These are phyloP conservation scores for Cnemophilus loriae DNA, from an alignment of 2,113 vertebrate genomes.

Conservation along the genomic window DNA sequence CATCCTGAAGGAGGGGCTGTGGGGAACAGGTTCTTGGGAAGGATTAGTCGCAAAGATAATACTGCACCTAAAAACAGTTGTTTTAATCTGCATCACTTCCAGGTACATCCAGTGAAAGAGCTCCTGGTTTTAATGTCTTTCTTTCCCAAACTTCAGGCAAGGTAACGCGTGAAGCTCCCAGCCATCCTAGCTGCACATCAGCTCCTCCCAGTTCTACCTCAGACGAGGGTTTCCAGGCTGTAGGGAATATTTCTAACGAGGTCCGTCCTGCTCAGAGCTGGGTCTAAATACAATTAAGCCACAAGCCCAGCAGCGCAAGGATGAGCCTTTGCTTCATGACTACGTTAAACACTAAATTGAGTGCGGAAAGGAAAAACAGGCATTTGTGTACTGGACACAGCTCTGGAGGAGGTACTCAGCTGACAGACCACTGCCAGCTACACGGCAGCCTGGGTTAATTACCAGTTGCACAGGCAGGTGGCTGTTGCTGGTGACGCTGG, in stretches of 20 bases:
- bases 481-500: not conserved
- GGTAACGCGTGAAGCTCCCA: not conserved
- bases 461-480: not conserved
- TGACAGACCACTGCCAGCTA: not conserved
- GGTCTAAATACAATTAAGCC: not conserved
- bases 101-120: not conserved
- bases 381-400: not conserved
- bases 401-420: not conserved
- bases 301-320: not conserved
- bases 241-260: not conserved
- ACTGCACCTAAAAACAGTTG: not conserved
- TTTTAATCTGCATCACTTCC: not conserved
- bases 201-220: not conserved
- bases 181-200: not conserved
- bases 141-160: not conserved
- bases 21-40: not conserved
- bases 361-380: not conserved
- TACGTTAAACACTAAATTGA: not conserved
- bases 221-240: not conserved
- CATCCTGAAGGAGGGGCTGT: not conserved
- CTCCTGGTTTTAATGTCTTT: not conserved
- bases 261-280: not conserved
- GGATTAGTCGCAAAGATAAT: not conserved
- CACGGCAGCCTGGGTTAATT: not conserved
- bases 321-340: not conserved